Base-by-base conservation (phyloP, 2,113 vertebrate species). In the Gallinago paraguaiae region DNA sequence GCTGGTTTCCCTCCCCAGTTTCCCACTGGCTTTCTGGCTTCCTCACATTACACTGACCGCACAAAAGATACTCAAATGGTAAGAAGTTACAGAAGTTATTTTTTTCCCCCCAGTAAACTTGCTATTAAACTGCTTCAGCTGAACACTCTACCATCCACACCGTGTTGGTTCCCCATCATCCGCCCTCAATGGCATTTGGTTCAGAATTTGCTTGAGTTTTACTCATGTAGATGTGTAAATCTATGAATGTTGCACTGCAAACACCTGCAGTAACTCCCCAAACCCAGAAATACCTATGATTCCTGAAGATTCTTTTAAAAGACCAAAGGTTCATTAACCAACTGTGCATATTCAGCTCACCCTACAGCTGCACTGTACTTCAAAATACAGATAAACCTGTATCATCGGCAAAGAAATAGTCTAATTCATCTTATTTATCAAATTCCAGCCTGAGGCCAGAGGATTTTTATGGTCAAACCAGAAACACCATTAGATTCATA, bases 1-100 rank as follows among this genome's bases (percentile, higher is more conserved):
- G 63, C 64, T 13, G 24, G 31, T 86, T 95, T 77, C 57, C 45
- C 35, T 43, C 46, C 63, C 35, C 24, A 17, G 19, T 30, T 72
- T 78, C 71, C 88, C 60, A n/a, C 17, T 30, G 33, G 13, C 17
- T 80, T 92, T 56, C 46, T 72, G 82, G 59, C 20, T 83, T 74
- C 0, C 2, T 54, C 0, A 0, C 13, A 60, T 11, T 33, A 7
- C 17, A 33, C 0, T 13, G 43, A 94, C 65, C 0, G 0, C 46
- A 78, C 45, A 88, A 59, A 56, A 11, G 12, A 84, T 70, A 39
- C 30, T 37, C 27, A 59, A 61, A 53, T 5, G 6, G 60, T 45
- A 64, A 59, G 45, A 83, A 48, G 35, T 37, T 65, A 20, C 33
- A 30, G 20, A 51, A 56, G 31, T 54, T 82, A 19, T 43, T 46